Evolutionary conservation across 2,113 vertebrate genomes (phyloP).

Genomic region (Nipponia nippon): DNA sequence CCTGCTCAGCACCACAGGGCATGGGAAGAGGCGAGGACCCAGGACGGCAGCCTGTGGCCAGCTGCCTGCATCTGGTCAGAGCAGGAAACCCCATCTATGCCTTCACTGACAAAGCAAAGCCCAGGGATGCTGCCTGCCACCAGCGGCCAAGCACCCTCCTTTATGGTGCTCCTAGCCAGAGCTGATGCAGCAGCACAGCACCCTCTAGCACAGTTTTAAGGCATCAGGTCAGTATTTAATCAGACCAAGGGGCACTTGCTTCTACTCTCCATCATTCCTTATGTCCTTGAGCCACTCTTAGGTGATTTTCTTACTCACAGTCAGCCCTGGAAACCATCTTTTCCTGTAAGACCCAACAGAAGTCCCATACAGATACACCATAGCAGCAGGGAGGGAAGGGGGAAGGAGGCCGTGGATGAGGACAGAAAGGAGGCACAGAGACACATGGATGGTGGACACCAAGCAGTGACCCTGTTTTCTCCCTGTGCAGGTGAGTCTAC

Average conservation of each 20-base stretch:
- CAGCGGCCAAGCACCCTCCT: neutral
- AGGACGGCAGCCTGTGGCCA: neutral
- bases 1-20: rapidly evolving
- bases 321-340: neutral
- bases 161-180: rapidly evolving
- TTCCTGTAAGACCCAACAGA: neutral
- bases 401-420: neutral
- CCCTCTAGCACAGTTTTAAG: neutral
- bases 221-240: neutral
- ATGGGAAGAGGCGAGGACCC: neutral
- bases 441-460: neutral
- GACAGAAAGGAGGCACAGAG: neutral
- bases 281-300: neutral
- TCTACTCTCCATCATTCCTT: neutral
- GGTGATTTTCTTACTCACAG: neutral
- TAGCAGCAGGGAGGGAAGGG: neutral
- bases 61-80: neutral
- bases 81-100: neutral
- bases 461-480: neutral
- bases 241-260: neutral
- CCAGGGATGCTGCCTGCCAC: neutral
- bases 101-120: neutral
- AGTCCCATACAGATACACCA: neutral
- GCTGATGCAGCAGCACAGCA: neutral
- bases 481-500: neutral